A percentile compares a stretch with the other conserved stretches of the same genome.
phyloP scores from a whole-genome alignment of 1,140 invertebrate genomes.

The Adelges cooleyi region DNA sequence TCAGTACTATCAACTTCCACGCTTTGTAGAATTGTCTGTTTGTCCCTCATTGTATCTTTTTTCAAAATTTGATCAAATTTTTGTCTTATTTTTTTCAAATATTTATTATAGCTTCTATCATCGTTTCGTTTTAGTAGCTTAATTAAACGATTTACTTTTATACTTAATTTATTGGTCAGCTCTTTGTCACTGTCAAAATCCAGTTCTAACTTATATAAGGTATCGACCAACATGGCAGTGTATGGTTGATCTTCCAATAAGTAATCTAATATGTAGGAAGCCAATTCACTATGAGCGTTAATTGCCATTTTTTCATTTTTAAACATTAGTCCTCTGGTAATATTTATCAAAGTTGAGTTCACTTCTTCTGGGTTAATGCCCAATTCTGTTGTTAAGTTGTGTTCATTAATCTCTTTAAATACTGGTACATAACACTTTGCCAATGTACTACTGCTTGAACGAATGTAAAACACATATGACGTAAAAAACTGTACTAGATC shows the following conservation, averaged over 20 bases:
- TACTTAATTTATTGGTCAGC: neutral
- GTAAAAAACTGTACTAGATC: neutral
- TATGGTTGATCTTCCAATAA: constrained; percentile 2
- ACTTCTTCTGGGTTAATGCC: neutral
- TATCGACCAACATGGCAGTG: neutral
- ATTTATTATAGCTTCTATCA: neutral
- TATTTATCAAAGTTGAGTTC: neutral
- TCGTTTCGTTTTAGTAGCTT: neutral
- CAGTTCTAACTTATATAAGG: neutral
- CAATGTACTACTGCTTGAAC: constrained; percentile 6
- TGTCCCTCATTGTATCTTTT: neutral
- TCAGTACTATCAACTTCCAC: neutral
- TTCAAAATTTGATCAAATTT: constrained; percentile 7
- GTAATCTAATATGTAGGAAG: constrained; percentile 6
- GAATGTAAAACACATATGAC: constrained; percentile 4
- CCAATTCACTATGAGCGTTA: constrained; percentile 6
- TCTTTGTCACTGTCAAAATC: neutral
- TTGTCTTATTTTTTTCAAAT: constrained; percentile 15
- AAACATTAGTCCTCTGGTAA: neutral
- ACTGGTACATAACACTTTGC: constrained; percentile 22
- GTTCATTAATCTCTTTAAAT: neutral
- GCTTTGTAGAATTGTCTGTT: neutral
- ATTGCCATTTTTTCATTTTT: neutral
- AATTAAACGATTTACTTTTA: neutral
- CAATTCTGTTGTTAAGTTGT: neutral